Base-by-base conservation (phyloP, 2,888 invertebrate genomes). In the Lutraria lutraria region DNA sequence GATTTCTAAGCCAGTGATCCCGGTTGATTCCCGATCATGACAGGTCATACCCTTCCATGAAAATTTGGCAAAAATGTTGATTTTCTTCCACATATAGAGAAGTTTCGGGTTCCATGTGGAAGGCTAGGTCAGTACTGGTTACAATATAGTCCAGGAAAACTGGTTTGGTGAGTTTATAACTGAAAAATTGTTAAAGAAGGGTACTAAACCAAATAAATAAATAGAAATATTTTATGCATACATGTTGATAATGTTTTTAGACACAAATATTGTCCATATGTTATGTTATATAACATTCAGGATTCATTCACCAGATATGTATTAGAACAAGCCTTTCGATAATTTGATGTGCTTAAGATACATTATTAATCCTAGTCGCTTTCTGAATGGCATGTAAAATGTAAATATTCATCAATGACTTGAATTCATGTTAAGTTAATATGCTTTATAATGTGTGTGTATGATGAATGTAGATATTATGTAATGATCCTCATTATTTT, bases 231-330 rank as follows among this genome's bases (percentile, higher is more conserved):
- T 43, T 2, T 43, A 4, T 43, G 43, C 43, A 43, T 43, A 43
- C 43, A 43, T 43, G 63, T 68, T 25, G n/a, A 13, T 68, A 25
- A 10, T 25, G 8, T 68, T 68, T 68, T 25, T 25, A 68, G 63
- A 68, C 63, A 68, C 63, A 68, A 68, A 68, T 68, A n/a, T 68
- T 68, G 63, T 68, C 63, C 63, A 25, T 68, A 68, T 68, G 2
- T 43, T 43, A 68, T 68, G 25, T 4, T 25, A 68, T 25, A n/a
- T 68, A 25, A 25, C n/a, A 68, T 68, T 68, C 0, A 68, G 10
- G 63, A 68, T 68, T 68, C 63, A 43, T 43, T 25, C n/a, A 25
- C n/a, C n/a, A 12, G 25, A 8, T 68, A 13, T 68, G n/a, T 68
- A 0, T 25, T 25, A 25, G 25, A 25, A 25, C 12, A 68, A 68